phyloP scores from a whole-genome alignment of 2,797 vertebrate genomes.

The Mus spretus region DNA sequence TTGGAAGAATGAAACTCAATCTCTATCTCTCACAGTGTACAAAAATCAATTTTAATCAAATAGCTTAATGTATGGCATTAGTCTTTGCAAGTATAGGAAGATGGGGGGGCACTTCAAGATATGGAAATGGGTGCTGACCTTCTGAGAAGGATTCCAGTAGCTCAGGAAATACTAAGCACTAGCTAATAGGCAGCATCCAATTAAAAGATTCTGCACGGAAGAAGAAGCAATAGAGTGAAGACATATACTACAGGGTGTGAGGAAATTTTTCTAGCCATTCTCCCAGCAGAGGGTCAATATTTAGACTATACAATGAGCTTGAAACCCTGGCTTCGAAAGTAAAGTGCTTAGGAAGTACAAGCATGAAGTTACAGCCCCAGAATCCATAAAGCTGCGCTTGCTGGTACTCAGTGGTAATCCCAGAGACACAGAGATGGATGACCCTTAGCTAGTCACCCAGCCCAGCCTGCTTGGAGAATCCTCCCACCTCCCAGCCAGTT shows the following conservation, averaged over 20 bases:
- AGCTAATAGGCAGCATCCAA: neutral
- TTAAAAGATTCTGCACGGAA: neutral
- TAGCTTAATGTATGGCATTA: neutral
- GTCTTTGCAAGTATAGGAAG: neutral
- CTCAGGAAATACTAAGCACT: neutral
- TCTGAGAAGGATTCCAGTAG: neutral
- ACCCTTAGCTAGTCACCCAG: neutral
- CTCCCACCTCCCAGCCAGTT: neutral
- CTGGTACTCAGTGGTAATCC: neutral
- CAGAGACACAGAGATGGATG: neutral
- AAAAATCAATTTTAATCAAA: constrained; percentile 1
- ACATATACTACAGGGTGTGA: neutral
- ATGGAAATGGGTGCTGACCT: neutral
- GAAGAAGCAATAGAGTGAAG: neutral
- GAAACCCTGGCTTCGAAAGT: neutral
- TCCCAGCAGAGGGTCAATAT: neutral
- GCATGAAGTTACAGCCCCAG: neutral
- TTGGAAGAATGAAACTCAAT: neutral
- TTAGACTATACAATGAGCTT: neutral
- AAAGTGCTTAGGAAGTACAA: neutral
- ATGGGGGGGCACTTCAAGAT: neutral
- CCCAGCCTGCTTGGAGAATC: neutral
- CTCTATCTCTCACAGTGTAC: neutral
- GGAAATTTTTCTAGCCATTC: neutral
- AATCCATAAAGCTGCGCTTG: neutral